Evolutionary conservation across 2,888 invertebrate species (phyloP), one percentile per base, ranked within the genome.

Genomic region (Acholoe squamosa): DNA sequence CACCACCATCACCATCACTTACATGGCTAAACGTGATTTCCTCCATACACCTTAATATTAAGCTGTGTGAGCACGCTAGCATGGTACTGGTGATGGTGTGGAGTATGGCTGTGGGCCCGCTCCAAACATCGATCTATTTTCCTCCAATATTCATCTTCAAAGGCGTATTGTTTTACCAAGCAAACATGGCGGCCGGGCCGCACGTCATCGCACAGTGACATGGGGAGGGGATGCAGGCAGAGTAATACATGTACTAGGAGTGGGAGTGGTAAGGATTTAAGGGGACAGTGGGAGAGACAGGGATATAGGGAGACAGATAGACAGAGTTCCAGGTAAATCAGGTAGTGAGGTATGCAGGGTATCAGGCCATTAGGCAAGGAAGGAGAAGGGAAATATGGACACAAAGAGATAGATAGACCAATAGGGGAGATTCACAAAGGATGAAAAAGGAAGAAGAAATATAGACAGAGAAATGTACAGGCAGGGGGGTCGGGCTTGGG

Each of bases 101-200:
- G 71, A 28, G 71, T 71, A 28, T 28, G 71, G 25, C 31, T 25
- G 71, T 61, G 61, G 19, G 61, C 25, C 61, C 61, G 61, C 19
- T n/a, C 71, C 71, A 25, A 14, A 71, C 71, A 71, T 71, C 71
- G 71, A 71, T 71, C 71, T 71, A 28, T 28, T n/a, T 28, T 71
- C 61, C 28, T 71, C 71, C 71, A 71, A 71, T 71, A 71, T 71
- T 71, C 71, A 71, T 71, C 71, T 71, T 71, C 71, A 71, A 71
- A 71, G 71, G 71, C 71, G 31, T 71, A 28, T 71, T 71, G 71
- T 71, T 71, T 71, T 71, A 71, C 71, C 25, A 25, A 28, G 28
- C 71, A 71, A 71, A 71, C 71, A 71, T 61, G n/a, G 61, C 61
- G n/a, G 25, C 28, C 71, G n/a, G 1, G 28, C 71, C 28, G 61